Conservation (phyloP, 2,888 invertebrate genomes). For the Lamellibrachia satsuma region DNA sequence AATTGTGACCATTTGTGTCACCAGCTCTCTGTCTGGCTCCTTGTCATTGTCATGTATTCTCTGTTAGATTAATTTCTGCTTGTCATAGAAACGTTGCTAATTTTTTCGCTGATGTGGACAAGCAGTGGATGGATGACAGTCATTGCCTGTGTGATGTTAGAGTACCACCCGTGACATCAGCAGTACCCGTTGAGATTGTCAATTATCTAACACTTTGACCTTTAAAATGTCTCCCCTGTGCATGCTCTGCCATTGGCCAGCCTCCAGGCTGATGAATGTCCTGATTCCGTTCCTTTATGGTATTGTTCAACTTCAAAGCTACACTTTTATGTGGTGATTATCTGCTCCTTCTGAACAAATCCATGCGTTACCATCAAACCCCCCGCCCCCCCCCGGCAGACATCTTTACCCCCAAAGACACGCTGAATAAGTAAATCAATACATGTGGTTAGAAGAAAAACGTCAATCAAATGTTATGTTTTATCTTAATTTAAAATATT, state of each 20-base stretch:
- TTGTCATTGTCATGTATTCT: background rate
- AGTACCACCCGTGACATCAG: background rate
- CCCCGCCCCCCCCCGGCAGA: too few species aligned
- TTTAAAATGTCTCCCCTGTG: background rate
- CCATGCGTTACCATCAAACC: background rate
- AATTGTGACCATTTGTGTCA: background rate
- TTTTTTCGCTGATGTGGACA: background rate
- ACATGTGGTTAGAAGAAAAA: too few species aligned
- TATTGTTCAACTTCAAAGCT: background rate
- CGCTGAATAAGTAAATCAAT: too few species aligned
- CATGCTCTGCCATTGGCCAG: background rate
- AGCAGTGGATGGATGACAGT: background rate
- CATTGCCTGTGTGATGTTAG: background rate
- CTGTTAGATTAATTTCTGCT: background rate
- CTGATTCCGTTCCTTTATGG: background rate
- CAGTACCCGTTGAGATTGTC: background rate
- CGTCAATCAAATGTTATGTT: too few species aligned
- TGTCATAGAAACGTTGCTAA: background rate
- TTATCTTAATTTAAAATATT: too few species aligned
- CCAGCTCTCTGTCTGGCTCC: background rate
- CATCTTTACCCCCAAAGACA: too few species aligned
- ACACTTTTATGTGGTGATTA: background rate
- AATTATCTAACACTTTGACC: background rate
- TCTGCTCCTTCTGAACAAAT: background rate
- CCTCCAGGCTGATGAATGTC: background rate